phyloP scores from a whole-genome alignment of 2,113 vertebrate genomes.

The Ceyx melanurus region DNA sequence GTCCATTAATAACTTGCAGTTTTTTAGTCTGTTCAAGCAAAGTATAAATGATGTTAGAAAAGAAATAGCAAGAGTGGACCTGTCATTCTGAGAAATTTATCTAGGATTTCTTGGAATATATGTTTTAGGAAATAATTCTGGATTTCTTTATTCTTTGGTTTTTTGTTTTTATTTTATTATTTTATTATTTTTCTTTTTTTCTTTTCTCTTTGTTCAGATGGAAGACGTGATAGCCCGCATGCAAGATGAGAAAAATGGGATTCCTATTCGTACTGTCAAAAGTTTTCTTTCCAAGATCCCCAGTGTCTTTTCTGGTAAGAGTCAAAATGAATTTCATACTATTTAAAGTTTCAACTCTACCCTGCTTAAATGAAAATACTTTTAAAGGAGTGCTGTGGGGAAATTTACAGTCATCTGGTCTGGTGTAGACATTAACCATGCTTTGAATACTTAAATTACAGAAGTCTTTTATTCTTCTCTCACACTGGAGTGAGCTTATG shows the following conservation, averaged over 20 bases:
- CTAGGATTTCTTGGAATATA: background rate
- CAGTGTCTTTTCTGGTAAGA: conserved; percentile 97
- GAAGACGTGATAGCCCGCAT: conserved; percentile 96
- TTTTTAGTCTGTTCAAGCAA: background rate
- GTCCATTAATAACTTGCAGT: background rate
- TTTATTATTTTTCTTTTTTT: too few species aligned
- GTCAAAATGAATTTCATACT: background rate
- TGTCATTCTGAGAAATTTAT: background rate
- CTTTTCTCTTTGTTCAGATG: conserved; percentile 79
- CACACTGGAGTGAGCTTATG: background rate
- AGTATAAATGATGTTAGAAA: background rate
- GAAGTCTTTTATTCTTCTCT: background rate
- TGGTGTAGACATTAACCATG: background rate
- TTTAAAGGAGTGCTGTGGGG: background rate
- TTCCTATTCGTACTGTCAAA: conserved; percentile 97
- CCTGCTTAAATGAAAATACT: background rate
- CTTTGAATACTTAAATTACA: background rate
- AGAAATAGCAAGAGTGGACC: background rate
- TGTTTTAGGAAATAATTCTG: conserved; percentile 13
- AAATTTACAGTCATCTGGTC: background rate
- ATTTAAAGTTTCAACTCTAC: background rate
- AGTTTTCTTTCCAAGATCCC: conserved; percentile 98
- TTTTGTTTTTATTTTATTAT: background rate
- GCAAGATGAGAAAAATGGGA: conserved; percentile 97
- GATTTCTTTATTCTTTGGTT: background rate